Evolutionary conservation across 2,113 vertebrate genomes (phyloP).

Genomic region (Struthio camelus): DNA sequence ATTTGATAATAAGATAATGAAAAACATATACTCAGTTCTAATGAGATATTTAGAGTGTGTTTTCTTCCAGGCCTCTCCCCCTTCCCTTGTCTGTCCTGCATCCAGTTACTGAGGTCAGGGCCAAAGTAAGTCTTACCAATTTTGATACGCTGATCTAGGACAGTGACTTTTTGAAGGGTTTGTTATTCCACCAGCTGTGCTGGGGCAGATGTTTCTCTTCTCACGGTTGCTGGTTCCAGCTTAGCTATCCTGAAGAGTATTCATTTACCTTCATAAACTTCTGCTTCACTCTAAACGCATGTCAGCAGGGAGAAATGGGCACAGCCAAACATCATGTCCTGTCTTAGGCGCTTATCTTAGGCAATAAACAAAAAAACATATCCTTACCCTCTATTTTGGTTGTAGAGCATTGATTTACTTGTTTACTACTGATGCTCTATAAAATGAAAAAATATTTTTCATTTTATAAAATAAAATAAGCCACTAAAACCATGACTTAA

Average conservation of each 20-base stretch:
- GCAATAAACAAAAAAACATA: not conserved
- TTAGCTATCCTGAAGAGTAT: not conserved
- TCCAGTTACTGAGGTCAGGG: not conserved
- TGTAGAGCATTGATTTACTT: not conserved
- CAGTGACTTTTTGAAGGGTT: not conserved
- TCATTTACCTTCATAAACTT: not conserved
- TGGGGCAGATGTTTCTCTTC: not conserved
- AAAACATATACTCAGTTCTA: not conserved
- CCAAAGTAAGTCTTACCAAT: not conserved
- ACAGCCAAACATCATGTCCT: not conserved
- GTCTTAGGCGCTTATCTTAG: not conserved
- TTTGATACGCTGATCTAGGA: not conserved
- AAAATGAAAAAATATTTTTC: not conserved
- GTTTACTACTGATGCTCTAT: not conserved
- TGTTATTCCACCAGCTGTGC: not conserved
- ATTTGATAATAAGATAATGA: not conserved
- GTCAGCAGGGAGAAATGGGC: not conserved
- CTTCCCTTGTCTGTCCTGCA: not conserved
- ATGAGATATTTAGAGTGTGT: not conserved
- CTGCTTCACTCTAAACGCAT: not conserved
- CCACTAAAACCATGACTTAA: not conserved
- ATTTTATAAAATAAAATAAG: not conserved
- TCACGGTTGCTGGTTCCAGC: conserved; percentile 16
- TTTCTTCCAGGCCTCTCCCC: conserved; percentile 23
- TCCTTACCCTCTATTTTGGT: not conserved